A percentile compares a stretch with the other conserved stretches of the same genome.
These are phyloP conservation scores for Ibidorhyncha struthersii DNA, from an alignment of 2,113 vertebrate species.

Conservation along the genomic window DNA sequence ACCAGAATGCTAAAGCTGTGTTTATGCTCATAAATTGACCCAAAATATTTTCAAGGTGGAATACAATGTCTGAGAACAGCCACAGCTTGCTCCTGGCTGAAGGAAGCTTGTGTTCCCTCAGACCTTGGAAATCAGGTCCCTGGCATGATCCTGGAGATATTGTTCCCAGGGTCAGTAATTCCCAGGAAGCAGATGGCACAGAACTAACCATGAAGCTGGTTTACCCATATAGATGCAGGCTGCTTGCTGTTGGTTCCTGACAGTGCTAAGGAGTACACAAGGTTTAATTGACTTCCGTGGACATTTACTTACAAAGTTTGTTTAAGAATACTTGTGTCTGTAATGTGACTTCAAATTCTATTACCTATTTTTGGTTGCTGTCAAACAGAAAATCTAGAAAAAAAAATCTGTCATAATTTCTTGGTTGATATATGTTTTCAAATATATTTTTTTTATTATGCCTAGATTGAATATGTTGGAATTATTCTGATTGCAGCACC, in stretches of 20 bases:
- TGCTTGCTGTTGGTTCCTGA: neutral
- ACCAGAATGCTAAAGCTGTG: neutral
- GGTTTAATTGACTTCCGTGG: neutral
- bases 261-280: neutral
- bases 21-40: neutral
- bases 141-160: rapidly evolving
- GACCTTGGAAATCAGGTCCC: neutral
- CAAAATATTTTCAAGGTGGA: neutral
- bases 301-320: neutral
- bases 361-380: neutral
- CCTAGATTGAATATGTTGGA: neutral
- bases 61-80: neutral
- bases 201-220: neutral
- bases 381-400: neutral
- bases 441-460: neutral
- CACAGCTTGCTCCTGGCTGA: neutral
- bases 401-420: neutral
- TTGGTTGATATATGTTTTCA: neutral
- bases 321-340: neutral
- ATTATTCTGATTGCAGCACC: neutral
- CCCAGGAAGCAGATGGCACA: neutral
- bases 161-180: neutral
- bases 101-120: neutral
- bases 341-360: neutral
- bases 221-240: neutral